Evolutionary conservation across 2,888 invertebrate genomes (phyloP).

Genomic region (Nowickia ferox): DNA sequence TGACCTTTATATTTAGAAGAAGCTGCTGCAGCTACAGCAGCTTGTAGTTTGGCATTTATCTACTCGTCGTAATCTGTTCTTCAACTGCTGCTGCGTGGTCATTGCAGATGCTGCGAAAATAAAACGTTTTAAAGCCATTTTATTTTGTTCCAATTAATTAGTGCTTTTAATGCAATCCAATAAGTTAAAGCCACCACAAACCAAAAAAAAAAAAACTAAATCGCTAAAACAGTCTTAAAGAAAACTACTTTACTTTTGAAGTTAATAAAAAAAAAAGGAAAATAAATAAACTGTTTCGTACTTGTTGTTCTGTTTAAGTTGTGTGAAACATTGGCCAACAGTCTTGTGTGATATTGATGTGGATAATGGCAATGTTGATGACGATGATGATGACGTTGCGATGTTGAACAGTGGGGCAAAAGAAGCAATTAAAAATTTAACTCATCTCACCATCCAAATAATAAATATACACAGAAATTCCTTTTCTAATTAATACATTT

Average conservation of each 20-base stretch:
- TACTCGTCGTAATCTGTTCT: constrained; percentile 78
- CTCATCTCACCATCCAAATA: too few relatives aligned
- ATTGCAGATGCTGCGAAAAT: constrained; percentile 75
- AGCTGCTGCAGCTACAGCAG: constrained; percentile 65
- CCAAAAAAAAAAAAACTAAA: constrained; percentile 45
- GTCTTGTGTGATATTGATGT: constrained; percentile 70
- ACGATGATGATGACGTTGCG: constrained; percentile 64
- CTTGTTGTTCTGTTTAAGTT: constrained; percentile 48
- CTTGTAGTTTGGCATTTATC: constrained; percentile 80
- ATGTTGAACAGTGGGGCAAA: constrained; percentile 41
- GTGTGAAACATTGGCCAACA: constrained; percentile 67
- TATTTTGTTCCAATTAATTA: constrained; percentile 83
- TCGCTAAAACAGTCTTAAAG: constrained; percentile 47
- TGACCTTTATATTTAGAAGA: constrained; percentile 60
- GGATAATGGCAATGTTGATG: constrained; percentile 69
- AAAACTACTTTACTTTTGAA: constrained; percentile 56
- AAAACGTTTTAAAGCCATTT: constrained; percentile 80
- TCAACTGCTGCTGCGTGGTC: constrained; percentile 70
- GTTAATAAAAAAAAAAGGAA: constrained; percentile 30
- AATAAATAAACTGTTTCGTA: constrained; percentile 69
- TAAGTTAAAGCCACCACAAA: constrained; percentile 78
- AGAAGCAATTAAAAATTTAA: not conserved
- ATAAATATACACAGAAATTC: too few relatives aligned
- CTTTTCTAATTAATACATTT: too few relatives aligned
- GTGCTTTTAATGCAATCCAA: constrained; percentile 83